phyloP scores from a whole-genome alignment of 2,888 invertebrate species.

The Diaphora mendica region DNA sequence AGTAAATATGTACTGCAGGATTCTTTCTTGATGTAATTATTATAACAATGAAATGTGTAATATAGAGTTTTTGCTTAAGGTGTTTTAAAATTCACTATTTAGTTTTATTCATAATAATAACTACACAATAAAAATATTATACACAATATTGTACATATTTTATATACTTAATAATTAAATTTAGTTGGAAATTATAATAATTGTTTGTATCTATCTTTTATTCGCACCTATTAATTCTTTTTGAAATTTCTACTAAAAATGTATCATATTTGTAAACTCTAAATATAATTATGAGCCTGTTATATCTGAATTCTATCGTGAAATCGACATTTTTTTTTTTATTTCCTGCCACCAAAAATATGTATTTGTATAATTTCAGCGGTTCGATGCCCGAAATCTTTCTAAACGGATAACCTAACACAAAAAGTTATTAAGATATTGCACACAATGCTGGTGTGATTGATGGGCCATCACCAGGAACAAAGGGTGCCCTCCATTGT shows the following conservation, averaged over 20 bases:
- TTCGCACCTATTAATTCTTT: neutral
- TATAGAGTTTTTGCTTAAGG: neutral
- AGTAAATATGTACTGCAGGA: neutral
- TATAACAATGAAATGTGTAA: neutral
- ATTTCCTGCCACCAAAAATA: conserved; percentile 38
- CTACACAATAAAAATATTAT: no score
- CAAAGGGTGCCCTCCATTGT: conserved; percentile 78
- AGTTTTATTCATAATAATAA: neutral
- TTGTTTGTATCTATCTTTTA: neutral
- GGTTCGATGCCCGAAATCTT: conserved; percentile 75
- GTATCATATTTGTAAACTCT: neutral
- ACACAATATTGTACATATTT: no score
- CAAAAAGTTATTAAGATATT: conserved; percentile 85
- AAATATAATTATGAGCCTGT: no score
- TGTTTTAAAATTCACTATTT: neutral
- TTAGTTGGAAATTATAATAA: neutral
- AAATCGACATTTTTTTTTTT: neutral
- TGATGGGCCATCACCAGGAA: conserved; percentile 73
- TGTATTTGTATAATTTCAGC: conserved; percentile 69
- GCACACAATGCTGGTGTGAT: conserved; percentile 80
- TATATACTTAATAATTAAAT: neutral
- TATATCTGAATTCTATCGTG: neutral
- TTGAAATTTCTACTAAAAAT: neutral
- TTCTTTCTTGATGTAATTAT: neutral
- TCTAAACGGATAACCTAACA: conserved; percentile 82